Percentiles rank a stretch among this genome's conserved stretches.
Conservation (phyloP, 2,113 vertebrate genomes). For the Pachyramphus minor region DNA sequence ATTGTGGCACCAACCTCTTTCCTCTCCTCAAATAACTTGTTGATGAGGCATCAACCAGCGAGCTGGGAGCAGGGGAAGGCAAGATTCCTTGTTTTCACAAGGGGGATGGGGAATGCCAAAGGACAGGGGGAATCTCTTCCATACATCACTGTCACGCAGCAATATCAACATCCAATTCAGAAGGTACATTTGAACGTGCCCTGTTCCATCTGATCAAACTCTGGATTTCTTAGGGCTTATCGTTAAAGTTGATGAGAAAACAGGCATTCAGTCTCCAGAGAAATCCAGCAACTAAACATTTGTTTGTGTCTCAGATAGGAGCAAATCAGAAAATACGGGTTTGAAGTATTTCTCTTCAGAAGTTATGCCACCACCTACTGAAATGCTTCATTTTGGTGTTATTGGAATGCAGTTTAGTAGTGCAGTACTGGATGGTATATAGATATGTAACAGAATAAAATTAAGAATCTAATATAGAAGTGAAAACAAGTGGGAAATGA, state of each 20-base stretch:
- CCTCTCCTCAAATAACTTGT: not conserved
- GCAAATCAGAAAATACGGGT: not conserved
- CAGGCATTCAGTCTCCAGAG: not conserved
- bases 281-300: conserved; percentile 9
- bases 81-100: not conserved
- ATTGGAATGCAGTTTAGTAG: not conserved
- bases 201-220: conserved; percentile 21
- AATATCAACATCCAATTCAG: not conserved
- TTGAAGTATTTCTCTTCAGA: not conserved
- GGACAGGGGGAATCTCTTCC: not conserved
- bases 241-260: conserved; percentile 48
- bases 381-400: conserved; percentile 7
- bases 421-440: not conserved
- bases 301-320: not conserved
- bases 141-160: conserved; percentile 26
- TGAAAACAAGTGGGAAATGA: conserved; percentile 55
- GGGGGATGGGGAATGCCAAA: not conserved
- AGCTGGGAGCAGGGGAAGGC: not conserved
- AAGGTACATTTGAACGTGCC: not conserved
- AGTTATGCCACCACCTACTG: not conserved
- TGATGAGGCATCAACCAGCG: not conserved
- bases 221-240: not conserved
- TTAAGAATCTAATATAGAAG: conserved; percentile 49
- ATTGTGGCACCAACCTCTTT: not conserved
- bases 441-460: conserved; percentile 6